phyloP scores from a whole-genome alignment of 2,113 vertebrate genomes.

The Taurulus bubalis region DNA sequence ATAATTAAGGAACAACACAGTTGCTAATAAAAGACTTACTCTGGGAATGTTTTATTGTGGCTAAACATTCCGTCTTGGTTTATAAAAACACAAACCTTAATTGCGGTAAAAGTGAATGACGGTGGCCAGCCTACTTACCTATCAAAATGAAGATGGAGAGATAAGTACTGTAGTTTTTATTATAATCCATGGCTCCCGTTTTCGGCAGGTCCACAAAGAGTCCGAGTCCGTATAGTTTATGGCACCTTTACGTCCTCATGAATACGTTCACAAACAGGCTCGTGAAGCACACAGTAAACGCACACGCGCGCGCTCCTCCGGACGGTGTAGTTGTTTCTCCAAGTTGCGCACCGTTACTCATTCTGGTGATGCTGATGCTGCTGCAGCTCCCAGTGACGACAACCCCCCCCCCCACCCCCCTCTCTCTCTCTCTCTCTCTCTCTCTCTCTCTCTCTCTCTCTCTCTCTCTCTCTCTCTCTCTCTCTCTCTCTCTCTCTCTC shows the following conservation, averaged over 20 bases:
- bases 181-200: conserved; percentile 79
- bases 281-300: conserved; percentile 6
- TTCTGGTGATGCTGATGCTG: conserved; percentile 80
- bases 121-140: conserved; percentile 66
- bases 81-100: background rate
- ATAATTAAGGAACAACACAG: background rate
- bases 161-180: conserved; percentile 44
- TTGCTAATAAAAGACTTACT: background rate
- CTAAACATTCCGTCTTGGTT: background rate
- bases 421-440: background rate
- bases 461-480: conserved; percentile 16
- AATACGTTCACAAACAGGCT: conserved; percentile 26
- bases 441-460: background rate
- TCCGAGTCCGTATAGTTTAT: conserved; percentile 18
- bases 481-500: conserved; percentile 6
- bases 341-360: conserved; percentile 74
- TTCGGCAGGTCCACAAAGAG: conserved; percentile 51
- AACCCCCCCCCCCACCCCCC: background rate
- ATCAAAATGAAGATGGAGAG: conserved; percentile 71
- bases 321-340: conserved; percentile 51
- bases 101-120: background rate
- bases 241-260: conserved; percentile 62
- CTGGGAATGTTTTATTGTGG: background rate
- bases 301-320: conserved; percentile 27
- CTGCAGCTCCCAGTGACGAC: conserved; percentile 65